Conservation (phyloP, 2,888 invertebrate genomes). For the Choreutis nemorana region DNA sequence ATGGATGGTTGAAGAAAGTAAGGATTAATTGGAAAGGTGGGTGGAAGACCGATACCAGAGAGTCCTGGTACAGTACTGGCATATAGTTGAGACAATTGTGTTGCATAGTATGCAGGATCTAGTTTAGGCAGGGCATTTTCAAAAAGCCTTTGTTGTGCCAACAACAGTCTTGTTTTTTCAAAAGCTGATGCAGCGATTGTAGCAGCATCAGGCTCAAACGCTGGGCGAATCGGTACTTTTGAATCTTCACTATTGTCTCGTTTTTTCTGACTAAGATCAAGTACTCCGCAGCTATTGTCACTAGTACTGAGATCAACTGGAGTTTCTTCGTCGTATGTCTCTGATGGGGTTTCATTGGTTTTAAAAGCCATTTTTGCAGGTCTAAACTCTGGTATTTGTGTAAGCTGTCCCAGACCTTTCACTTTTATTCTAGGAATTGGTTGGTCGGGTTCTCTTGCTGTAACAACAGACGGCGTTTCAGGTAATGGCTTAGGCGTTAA, state of each 20-base stretch:
- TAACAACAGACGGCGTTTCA: constrained; percentile 31
- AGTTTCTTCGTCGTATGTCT: constrained; percentile 54
- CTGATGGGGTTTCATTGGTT: constrained; percentile 32
- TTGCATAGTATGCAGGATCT: constrained; percentile 69
- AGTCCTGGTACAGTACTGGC: constrained; percentile 63
- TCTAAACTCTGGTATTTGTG: constrained; percentile 61
- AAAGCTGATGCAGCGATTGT: constrained; percentile 45
- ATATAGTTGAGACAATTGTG: constrained; percentile 69
- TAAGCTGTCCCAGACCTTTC: constrained; percentile 70
- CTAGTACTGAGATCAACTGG: constrained; percentile 77
- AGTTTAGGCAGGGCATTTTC: constrained; percentile 69
- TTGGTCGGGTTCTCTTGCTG: constrained; percentile 44
- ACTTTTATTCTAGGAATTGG: constrained; percentile 62
- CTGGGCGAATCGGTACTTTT: constrained; percentile 47
- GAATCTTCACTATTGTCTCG: constrained; percentile 42
- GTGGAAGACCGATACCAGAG: constrained; percentile 59
- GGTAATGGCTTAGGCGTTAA: constrained; percentile 36
- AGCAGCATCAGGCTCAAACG: constrained; percentile 43
- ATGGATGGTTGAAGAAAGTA: constrained; percentile 69
- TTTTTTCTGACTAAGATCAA: constrained; percentile 85
- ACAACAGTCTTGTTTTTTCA: constrained; percentile 66
- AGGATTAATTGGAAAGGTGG: constrained; percentile 71
- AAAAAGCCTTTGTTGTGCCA: constrained; percentile 73
- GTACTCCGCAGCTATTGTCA: constrained; percentile 69
- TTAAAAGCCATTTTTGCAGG: constrained; percentile 39